Evolutionary conservation across 2,113 vertebrate genomes (phyloP), one percentile per base, ranked within the genome.

Genomic region (Sterrhoptilus dennistouni): DNA sequence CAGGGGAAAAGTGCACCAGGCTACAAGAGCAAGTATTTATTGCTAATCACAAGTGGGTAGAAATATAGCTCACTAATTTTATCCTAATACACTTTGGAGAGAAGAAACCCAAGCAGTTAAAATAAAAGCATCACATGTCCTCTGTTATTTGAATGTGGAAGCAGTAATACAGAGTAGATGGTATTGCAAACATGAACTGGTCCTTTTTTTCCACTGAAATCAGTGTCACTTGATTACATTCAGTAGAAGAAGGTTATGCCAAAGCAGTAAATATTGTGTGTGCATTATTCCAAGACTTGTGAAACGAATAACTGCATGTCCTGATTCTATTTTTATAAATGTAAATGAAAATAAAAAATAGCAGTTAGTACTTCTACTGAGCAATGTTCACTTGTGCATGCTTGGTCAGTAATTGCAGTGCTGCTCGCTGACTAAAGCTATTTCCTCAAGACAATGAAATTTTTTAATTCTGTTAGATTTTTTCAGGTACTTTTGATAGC

Each of bases 1-100:
- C 74, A 44, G 78, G 72, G 87, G 89, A 88, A 89, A 97, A 92
- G 64, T 87, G 36, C 82, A 61, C 59, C 77, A 83, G 53, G 87
- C 72, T 96, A 56, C 61, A 81, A 35, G 28, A 93, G 27, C 0
- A 0, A 88, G 68, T 95, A 95, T 72, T 93, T 95, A 77, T 56
- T 95, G 81, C 70, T 96, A 95, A 94, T 97, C 93, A 94, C 52
- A 97, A 94, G 66, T 90, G 95, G 50, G 79, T 92, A 91, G 93
- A 94, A 94, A 95, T 93, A 86, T 11, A 59, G 29, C 91, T 97
- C 94, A 66, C 86, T 97, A 96, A 97, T 96, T 97, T 95, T 94
- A 70, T 86, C 87, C 84, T 96, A 65, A 96, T 94, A 93, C 82
- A 66, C 81, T 93, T 95, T 78, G 90, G 65, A 88, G 68, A 59